Evolutionary conservation across 2,888 invertebrate genomes (phyloP), one percentile per base, ranked within the genome.

Genomic region (Danaus chrysippus): DNA sequence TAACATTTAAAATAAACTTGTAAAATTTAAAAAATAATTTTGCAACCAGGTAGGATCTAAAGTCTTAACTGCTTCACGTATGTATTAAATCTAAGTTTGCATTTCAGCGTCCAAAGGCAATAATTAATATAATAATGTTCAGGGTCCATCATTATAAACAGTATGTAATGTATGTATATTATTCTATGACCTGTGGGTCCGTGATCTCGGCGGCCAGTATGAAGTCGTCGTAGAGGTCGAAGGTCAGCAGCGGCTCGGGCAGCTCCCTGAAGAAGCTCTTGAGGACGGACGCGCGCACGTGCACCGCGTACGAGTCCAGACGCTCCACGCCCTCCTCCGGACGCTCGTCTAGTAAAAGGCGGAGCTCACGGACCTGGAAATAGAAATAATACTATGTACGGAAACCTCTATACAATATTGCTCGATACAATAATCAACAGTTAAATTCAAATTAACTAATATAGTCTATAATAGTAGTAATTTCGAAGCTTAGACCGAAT

Each of bases 171-270:
- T 46, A 15, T 13, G 12, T 46, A 15, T 13, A 13, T 6, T 10
- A 13, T n/a, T 8, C 3, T 34, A 12, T n/a, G 10, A 49, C 49
- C 49, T 49, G 49, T 49, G 93, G 93, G 82, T 97, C 96, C 11
- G 94, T 93, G 70, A 97, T 93, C 84, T 96, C 96, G 3, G 97
- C 95, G 53, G 97, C 97, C 69, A 96, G 94, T 66, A 98, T 93
- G 84, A 98, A 97, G 87, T 98, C 98, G 84, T 98, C 98, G 83
- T 98, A 98, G 68, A 96, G 94, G 81, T 98, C 98, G 87, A 95
- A 98, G 58, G 98, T 97, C 70, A 98, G 92, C 71, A 98, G 89
- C 17, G 98, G 98, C 83, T 98, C 98, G 13, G 97, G 96, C 93
- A 98, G 95, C 81, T 98, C 98, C 46, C 98, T 92, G 83, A 98